These are phyloP conservation scores for Paralichthys olivaceus DNA, from an alignment of 2,113 vertebrate genomes.

Conservation along the genomic window DNA sequence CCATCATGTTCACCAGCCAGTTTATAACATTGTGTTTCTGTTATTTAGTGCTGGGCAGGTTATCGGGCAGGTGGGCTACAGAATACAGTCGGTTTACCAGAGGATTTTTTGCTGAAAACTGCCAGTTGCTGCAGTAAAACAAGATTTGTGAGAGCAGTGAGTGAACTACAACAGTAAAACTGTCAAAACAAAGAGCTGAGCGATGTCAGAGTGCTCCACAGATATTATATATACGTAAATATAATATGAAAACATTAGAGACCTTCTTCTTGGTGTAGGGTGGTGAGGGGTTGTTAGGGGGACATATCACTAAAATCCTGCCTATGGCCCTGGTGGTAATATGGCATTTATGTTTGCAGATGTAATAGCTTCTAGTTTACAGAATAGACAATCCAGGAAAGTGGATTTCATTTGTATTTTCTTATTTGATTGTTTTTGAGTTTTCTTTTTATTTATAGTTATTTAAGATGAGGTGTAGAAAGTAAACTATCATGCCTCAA, in stretches of 20 bases:
- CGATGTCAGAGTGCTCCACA: not conserved
- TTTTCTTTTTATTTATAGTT: too few relatives aligned
- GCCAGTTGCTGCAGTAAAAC: not conserved
- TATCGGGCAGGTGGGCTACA: not conserved
- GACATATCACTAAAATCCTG: not conserved
- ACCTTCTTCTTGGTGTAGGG: not conserved
- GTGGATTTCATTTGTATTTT: too few relatives aligned
- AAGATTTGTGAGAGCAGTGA: too few relatives aligned
- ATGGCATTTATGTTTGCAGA: too few relatives aligned
- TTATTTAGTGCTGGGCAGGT: not conserved
- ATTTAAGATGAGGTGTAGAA: too few relatives aligned
- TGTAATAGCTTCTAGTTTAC: too few relatives aligned
- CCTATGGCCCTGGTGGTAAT: constrained; percentile 5
- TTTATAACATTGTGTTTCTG: not conserved
- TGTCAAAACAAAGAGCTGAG: constrained; percentile 1
- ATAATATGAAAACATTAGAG: not conserved
- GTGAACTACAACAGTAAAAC: not conserved
- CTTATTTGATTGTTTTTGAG: too few relatives aligned
- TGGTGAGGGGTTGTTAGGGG: not conserved
- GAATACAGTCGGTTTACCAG: not conserved
- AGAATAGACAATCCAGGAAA: too few relatives aligned
- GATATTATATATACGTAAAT: not conserved
- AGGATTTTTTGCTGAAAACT: not conserved
- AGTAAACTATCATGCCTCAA: too few relatives aligned
- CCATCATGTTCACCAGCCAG: not conserved